A percentile compares a stretch with the other conserved stretches of the same genome.
phyloP scores from a whole-genome alignment of 2,797 vertebrate genomes.

The Melanotaenia maccullochi region DNA sequence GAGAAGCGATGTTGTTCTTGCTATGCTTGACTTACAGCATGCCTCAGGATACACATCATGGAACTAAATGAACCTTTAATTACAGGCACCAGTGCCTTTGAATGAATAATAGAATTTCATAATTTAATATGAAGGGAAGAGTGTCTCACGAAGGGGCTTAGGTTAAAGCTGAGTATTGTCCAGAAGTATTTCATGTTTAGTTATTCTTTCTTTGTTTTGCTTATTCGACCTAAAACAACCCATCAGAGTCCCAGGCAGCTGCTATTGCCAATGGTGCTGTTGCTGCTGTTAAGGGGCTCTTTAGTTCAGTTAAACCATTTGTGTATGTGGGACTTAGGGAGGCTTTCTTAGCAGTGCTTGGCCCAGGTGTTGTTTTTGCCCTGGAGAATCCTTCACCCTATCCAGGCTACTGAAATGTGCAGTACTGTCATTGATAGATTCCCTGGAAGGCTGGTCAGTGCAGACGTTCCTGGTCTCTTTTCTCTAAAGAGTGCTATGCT shows the following conservation, averaged over 20 bases:
- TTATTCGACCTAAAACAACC: slow-evolving; percentile 13
- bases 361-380: slow-evolving; percentile 52
- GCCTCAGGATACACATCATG: slow-evolving; percentile 60
- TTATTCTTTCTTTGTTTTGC: slow-evolving; percentile 39
- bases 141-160: slow-evolving; percentile 64
- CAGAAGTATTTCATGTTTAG: slow-evolving; percentile 54
- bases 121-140: slow-evolving; percentile 52
- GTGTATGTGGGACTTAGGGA: slow-evolving; percentile 17
- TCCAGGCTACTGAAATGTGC: slow-evolving; percentile 66
- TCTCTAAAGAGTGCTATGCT: slow-evolving; percentile 62
- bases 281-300: slow-evolving; percentile 10
- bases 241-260: slow-evolving; percentile 6
- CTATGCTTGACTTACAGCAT: slow-evolving; percentile 64
- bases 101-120: slow-evolving; percentile 71
- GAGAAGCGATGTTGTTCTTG: slow-evolving; percentile 68
- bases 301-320: slow-evolving; percentile 22
- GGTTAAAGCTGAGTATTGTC: slow-evolving; percentile 60
- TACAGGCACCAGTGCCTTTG: slow-evolving; percentile 70
- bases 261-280: background rate
- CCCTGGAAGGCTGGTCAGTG: slow-evolving; percentile 61
- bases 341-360: slow-evolving; percentile 46
- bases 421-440: slow-evolving; percentile 78
- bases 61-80: slow-evolving; percentile 68
- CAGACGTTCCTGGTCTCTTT: slow-evolving; percentile 60
- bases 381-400: slow-evolving; percentile 58